These are phyloP conservation scores for Typhlichthys subterraneus DNA, from an alignment of 2,797 vertebrate species.

Conservation along the genomic window DNA sequence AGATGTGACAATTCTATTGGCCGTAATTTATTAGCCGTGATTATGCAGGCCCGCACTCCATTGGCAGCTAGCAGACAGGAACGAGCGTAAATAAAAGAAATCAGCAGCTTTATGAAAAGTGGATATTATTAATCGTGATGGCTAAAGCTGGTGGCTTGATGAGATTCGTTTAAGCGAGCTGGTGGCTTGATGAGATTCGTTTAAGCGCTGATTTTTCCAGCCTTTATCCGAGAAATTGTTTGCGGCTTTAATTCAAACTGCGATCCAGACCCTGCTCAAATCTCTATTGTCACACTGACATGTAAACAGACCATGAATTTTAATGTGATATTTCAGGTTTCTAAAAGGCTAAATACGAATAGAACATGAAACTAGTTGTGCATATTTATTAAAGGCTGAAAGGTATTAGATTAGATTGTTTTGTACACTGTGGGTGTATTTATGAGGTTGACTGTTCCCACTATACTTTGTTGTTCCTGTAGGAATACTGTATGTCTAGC, in stretches of 20 bases:
- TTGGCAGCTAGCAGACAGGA: constrained; percentile 59
- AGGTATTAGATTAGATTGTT: too few relatives aligned
- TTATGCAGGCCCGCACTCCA: constrained; percentile 65
- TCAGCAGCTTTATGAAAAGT: constrained; percentile 70
- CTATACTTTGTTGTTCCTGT: too few relatives aligned
- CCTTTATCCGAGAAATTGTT: constrained; percentile 49
- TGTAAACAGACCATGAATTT: constrained; percentile 50
- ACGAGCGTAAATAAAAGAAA: constrained; percentile 73
- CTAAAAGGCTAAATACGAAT: constrained; percentile 1
- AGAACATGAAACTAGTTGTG: too few relatives aligned
- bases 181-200: constrained; percentile 67
- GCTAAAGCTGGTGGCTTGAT: constrained; percentile 64
- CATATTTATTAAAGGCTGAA: too few relatives aligned
- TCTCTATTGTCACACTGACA: constrained; percentile 32
- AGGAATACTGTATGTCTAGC: too few relatives aligned
- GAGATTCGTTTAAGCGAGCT: constrained; percentile 64
- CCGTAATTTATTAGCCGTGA: constrained; percentile 79
- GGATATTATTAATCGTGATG: constrained; percentile 77
- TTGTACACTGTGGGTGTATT: too few relatives aligned
- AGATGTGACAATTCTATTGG: constrained; percentile 79
- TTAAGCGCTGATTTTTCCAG: constrained; percentile 53
- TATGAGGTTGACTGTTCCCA: too few relatives aligned
- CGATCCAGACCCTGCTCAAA: constrained; percentile 31
- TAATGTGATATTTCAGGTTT: constrained; percentile 32
- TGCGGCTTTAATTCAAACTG: constrained; percentile 38